phyloP scores from a whole-genome alignment of 2,888 invertebrate species.

The Drosophila quinaria region DNA sequence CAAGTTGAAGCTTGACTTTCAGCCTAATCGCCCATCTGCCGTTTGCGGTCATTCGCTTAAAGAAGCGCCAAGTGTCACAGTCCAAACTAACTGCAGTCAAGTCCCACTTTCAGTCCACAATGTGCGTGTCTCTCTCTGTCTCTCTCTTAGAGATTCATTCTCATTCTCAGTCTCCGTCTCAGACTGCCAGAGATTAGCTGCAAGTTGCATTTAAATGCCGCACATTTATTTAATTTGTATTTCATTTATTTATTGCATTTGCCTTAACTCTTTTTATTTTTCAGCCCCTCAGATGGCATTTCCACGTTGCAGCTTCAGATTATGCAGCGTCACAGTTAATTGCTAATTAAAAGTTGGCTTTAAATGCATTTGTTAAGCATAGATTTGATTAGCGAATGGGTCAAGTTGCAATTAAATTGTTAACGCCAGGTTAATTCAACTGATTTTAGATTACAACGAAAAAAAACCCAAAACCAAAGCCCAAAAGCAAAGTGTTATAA shows the following conservation, averaged over 20 bases:
- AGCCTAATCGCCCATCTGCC: slow-evolving; percentile 72
- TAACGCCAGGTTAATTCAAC: slow-evolving; percentile 11
- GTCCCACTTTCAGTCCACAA: slow-evolving; percentile 26
- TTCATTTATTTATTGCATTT: slow-evolving; percentile 59
- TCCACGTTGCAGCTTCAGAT: slow-evolving; percentile 47
- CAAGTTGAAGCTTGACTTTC: slow-evolving; percentile 60
- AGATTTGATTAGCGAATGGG: slow-evolving; percentile 50
- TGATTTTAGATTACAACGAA: neutral
- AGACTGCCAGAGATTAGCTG: slow-evolving; percentile 63
- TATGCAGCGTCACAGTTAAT: slow-evolving; percentile 66
- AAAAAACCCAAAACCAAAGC: neutral
- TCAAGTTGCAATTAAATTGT: slow-evolving; percentile 30
- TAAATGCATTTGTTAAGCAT: slow-evolving; percentile 27
- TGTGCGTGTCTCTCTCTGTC: slow-evolving; percentile 48
- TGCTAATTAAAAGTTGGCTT: slow-evolving; percentile 69
- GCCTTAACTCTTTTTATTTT: slow-evolving; percentile 37
- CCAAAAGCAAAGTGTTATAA: slow-evolving; percentile 8
- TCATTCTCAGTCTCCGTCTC: slow-evolving; percentile 9
- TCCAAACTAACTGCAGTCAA: slow-evolving; percentile 16
- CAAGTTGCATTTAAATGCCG: slow-evolving; percentile 73
- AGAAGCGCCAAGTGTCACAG: slow-evolving; percentile 74
- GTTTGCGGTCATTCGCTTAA: slow-evolving; percentile 62
- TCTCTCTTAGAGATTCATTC: slow-evolving; percentile 9
- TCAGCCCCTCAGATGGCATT: slow-evolving; percentile 34
- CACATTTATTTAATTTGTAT: slow-evolving; percentile 79